Percentiles rank a stretch among this genome's conserved stretches.
These are phyloP conservation scores for Dinocampus coccinellae DNA, from an alignment of 2,888 invertebrate genomes.

Conservation along the genomic window DNA sequence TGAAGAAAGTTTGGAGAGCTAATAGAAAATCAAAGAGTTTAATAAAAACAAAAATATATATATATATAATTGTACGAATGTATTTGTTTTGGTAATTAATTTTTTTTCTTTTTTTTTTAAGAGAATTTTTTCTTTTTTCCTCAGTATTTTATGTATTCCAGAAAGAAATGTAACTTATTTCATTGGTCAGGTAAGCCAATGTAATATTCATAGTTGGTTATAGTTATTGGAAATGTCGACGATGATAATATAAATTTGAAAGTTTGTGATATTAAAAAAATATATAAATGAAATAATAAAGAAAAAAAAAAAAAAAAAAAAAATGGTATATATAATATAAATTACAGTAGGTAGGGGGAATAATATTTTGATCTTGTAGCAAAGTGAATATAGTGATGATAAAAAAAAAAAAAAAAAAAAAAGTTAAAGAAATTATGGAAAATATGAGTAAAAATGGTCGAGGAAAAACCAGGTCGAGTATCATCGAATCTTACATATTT, in stretches of 20 bases:
- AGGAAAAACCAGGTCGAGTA: neutral
- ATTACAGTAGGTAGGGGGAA: constrained; percentile 8
- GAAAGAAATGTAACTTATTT: constrained; percentile 37
- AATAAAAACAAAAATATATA: too few relatives aligned
- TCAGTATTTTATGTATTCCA: neutral
- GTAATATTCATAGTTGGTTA: constrained; percentile 42
- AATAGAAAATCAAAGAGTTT: too few relatives aligned
- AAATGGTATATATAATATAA: neutral
- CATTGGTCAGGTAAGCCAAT: constrained; percentile 31
- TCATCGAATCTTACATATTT: neutral
- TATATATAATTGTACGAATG: too few relatives aligned
- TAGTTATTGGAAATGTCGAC: constrained; percentile 30
- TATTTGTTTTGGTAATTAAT: too few relatives aligned
- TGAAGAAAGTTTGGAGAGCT: neutral
- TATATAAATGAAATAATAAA: constrained; percentile 10
- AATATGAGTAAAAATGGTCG: neutral
- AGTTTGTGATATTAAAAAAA: constrained; percentile 17
- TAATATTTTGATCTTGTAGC: neutral
- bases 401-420: too few relatives aligned
- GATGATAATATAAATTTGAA: constrained; percentile 35
- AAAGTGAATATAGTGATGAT: neutral
- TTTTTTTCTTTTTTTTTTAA: too few relatives aligned
- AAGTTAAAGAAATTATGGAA: too few relatives aligned
- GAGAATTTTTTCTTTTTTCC: too few relatives aligned
- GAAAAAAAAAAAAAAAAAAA: too few relatives aligned